Evolutionary conservation across 1,140 invertebrate species (phyloP), one percentile per base, ranked within the genome.

Genomic region (Odontomachus brunneus): DNA sequence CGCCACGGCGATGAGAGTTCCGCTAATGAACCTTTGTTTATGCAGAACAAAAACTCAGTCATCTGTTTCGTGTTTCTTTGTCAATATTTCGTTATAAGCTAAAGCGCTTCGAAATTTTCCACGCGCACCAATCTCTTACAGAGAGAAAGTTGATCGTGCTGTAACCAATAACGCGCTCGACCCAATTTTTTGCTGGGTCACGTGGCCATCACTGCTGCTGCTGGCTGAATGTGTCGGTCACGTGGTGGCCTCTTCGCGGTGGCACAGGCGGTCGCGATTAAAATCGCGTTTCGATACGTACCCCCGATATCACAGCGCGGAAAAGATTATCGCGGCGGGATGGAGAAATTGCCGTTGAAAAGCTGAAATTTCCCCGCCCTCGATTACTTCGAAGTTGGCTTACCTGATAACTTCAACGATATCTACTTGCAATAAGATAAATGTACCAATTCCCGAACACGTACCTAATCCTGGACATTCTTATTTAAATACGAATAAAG

Each of bases 231-330:
- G 38, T 15, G 29, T 53, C 60, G 51, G 49, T 76, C 48, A 66
- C 11, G 60, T 76, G 73, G 73, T 44, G 73, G 11, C 60, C 73
- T 76, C 73, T 75, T 51, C 7, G 12, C 17, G 5, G 5, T 33
- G 33, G 17, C 29, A n/a, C 17, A n/a, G 29, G 29, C 4, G 17
- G 29, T n/a, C 15, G 22, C 22, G 29, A 53, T 53, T n/a, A n/a
- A 59, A 59, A 57, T 57, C 15, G 17, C 57, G 15, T 75, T 22
- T 38, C 19, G 53, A 75, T 74, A 62, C 5, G 62, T 62, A 60
- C 7, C 14, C n/a, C 49, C 17, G 48, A 62, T 62, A 29, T 75
- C n/a, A 26, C 17, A 5, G 44, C 19, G 17, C 12, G 29, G 29
- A 49, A 22, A 74, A n/a, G n/a, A 49, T 22, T n/a, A 75, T 63